Conservation (phyloP, 2,113 vertebrate genomes). For the Crotophaga sulcirostris region DNA sequence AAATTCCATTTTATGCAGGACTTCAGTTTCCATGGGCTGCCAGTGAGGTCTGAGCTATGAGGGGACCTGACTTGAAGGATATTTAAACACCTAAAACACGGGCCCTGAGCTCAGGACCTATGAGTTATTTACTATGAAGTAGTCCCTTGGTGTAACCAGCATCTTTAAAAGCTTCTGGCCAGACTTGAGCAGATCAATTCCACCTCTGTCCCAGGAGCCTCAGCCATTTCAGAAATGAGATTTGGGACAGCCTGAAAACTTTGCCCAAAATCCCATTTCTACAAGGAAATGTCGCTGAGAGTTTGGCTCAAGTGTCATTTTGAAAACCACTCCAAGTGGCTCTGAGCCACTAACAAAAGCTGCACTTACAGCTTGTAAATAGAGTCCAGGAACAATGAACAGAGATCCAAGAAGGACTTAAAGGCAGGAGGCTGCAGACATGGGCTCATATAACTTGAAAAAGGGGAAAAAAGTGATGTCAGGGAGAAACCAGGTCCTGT, state of each 20-base stretch:
- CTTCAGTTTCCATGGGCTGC: neutral
- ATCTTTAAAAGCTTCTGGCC: neutral
- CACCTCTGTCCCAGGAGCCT: neutral
- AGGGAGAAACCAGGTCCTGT: neutral
- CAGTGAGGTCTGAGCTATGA: neutral
- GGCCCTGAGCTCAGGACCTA: neutral
- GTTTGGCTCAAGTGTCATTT: neutral
- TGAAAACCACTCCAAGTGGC: neutral
- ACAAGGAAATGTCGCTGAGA: fast-evolving
- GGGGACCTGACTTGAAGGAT: neutral
- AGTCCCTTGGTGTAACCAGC: neutral
- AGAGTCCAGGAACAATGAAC: neutral
- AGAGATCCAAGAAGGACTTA: neutral
- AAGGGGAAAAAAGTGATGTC: fast-evolving
- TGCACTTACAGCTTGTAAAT: neutral
- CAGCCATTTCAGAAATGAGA: neutral
- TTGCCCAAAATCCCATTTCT: neutral
- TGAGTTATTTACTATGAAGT: neutral
- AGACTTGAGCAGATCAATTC: neutral
- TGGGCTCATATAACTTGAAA: fast-evolving
- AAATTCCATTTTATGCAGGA: neutral
- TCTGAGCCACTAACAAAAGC: neutral
- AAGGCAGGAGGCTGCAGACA: neutral
- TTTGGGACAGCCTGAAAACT: neutral
- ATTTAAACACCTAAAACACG: neutral